A percentile compares a stretch with the other conserved stretches of the same genome.
Conservation (phyloP, 1,140 invertebrate genomes). For the Portunus trituberculatus region DNA sequence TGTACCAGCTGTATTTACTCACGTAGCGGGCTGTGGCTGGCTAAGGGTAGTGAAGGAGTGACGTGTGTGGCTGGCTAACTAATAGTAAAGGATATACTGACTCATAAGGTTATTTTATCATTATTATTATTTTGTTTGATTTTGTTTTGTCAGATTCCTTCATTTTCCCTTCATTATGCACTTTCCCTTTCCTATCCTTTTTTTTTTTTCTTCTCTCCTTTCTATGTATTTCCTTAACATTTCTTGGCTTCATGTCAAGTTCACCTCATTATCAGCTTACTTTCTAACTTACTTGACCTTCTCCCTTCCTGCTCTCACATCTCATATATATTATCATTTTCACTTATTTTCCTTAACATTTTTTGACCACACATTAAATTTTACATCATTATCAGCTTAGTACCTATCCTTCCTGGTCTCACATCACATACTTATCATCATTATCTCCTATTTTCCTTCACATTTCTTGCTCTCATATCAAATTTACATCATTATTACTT, state of each 20-base stretch:
- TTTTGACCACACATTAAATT: no score
- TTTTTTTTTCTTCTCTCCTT: not conserved
- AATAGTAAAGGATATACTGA: not conserved
- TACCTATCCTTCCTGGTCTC: no score
- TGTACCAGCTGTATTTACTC: not conserved
- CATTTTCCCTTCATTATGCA: not conserved
- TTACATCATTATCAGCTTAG: no score
- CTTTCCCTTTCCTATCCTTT: not conserved
- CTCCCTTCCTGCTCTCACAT: not conserved
- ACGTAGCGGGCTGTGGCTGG: not conserved
- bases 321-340: no score
- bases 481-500: no score
- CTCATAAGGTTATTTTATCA: not conserved
- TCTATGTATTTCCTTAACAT: not conserved
- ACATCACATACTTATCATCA: no score
- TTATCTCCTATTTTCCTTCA: no score
- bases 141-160: not conserved
- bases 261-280: not conserved
- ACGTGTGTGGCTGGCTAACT: not conserved
- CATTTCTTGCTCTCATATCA: no score
- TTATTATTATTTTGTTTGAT: not conserved
- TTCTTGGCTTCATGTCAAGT: not conserved
- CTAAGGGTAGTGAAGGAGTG: not conserved
- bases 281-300: not conserved
- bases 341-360: no score